phyloP scores from a whole-genome alignment of 2,888 invertebrate genomes.

The Eupithecia pulchellata region DNA sequence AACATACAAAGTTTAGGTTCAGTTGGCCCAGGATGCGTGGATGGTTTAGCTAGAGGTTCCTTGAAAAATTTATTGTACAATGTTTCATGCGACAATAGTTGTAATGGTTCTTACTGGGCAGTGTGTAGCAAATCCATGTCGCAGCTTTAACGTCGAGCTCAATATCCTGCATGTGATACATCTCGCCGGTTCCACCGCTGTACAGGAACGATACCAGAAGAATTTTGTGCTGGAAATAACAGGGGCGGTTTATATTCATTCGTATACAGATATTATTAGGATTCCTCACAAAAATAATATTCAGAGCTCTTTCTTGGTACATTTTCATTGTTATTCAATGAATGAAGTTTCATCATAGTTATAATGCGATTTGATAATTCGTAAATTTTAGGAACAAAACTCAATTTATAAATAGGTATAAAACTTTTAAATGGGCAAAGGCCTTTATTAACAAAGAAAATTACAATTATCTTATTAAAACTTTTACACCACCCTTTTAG shows the following conservation, averaged over 20 bases:
- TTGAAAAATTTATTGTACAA: no score
- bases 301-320: conserved; percentile 14
- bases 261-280: background rate
- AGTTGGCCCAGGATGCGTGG: no score
- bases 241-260: background rate
- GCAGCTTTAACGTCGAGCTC: conserved; percentile 94
- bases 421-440: no score
- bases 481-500: background rate
- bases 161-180: conserved; percentile 91
- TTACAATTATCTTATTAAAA: no score
- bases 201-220: conserved; percentile 93
- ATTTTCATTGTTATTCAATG: background rate
- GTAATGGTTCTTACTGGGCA: conserved; percentile 85
- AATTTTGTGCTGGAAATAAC: conserved; percentile 92
- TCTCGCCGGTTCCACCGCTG: conserved; percentile 92
- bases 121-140: conserved; percentile 95
- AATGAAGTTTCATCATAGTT: background rate
- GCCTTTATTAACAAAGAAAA: no score
- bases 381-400: background rate
- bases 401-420: background rate
- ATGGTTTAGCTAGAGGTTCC: no score
- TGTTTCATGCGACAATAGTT: background rate
- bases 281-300: background rate
- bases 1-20: no score
- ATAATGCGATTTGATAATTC: background rate